Evolutionary conservation across 2,888 invertebrate species (phyloP), one percentile per base, ranked within the genome.

Genomic region (Archips crataeganus): DNA sequence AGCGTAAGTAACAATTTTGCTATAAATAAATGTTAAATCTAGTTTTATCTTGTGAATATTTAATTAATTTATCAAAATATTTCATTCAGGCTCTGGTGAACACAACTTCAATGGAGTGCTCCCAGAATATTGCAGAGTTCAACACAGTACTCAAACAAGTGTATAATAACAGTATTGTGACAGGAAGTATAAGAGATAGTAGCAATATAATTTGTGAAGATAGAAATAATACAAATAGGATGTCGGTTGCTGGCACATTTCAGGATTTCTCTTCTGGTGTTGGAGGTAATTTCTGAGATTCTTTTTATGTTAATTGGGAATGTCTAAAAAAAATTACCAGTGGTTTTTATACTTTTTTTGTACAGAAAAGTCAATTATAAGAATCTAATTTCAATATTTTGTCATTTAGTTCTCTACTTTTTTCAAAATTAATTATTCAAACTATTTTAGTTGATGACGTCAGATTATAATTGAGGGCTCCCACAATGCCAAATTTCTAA

Each of bases 181-280:
- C 36, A 34, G 75, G 54, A 59, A 62, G 59, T 64, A 23, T 11
- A 15, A 71, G 63, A 57, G 65, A 70, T 63, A 65, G 47, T 32
- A 61, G 39, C 32, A n/a, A 57, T 63, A 15, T 68, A 6, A 42
- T 67, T 61, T 75, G 76, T 69, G 73, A 78, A 51, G 79, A 81
- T 64, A 80, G 71, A 67, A 62, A 77, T 49, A 77, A 76, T 13
- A 79, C 78, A 45, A 82, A 78, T 66, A 83, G 77, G 79, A 76
- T 86, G 69, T 81, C 85, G 47, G 81, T 79, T 78, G 80, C 84
- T 23, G 85, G 79, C 59, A 84, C 84, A 39, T 91, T 90, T 75
- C 87, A 89, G 77, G 87, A 90, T 13, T 90, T 91, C 77, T 82
- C 87, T 11, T 81, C 85, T 70, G 91, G 90, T 45, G 87, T 92